Conservation (phyloP, 2,797 vertebrate genomes). For the Cygnus olor region DNA sequence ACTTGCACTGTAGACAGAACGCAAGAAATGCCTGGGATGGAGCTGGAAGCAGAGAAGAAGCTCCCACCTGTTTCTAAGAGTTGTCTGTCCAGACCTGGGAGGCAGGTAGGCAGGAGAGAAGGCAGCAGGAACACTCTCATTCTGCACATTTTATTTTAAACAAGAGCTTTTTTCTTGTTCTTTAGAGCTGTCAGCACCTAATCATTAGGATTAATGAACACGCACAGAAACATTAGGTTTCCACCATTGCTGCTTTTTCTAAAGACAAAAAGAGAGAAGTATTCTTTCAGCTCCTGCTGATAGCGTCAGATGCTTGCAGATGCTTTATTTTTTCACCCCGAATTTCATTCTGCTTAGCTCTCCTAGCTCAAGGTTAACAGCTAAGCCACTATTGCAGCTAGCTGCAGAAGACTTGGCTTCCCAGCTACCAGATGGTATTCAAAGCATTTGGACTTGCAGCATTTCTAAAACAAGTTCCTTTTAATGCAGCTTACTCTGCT, state of each 20-base stretch:
- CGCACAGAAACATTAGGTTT: constrained; percentile 2
- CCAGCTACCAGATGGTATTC: constrained; percentile 45
- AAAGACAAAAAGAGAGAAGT: constrained; percentile 19
- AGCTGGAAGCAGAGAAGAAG: not conserved
- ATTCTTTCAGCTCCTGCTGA: constrained; percentile 41
- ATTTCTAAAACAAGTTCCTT: constrained; percentile 46
- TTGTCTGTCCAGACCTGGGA: not conserved
- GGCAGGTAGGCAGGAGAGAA: not conserved
- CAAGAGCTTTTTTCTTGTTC: not conserved
- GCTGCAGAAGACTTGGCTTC: constrained; percentile 3
- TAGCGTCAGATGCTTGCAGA: not conserved
- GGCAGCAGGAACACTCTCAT: not conserved
- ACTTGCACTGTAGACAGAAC: not conserved
- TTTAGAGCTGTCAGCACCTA: constrained; percentile 60
- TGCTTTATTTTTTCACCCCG: not conserved
- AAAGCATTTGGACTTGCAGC: constrained; percentile 32
- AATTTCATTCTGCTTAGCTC: constrained; percentile 21
- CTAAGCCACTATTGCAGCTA: not conserved
- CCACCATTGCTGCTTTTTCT: constrained; percentile 6
- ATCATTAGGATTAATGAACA: constrained; percentile 53
- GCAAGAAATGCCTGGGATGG: constrained; percentile 5
- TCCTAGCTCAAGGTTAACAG: constrained; percentile 35
- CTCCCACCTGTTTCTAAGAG: not conserved
- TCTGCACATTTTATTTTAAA: constrained; percentile 35
- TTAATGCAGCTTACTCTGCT: not conserved